Base-by-base conservation (phyloP, 2,113 vertebrate species). In the Myodes glareolus region DNA sequence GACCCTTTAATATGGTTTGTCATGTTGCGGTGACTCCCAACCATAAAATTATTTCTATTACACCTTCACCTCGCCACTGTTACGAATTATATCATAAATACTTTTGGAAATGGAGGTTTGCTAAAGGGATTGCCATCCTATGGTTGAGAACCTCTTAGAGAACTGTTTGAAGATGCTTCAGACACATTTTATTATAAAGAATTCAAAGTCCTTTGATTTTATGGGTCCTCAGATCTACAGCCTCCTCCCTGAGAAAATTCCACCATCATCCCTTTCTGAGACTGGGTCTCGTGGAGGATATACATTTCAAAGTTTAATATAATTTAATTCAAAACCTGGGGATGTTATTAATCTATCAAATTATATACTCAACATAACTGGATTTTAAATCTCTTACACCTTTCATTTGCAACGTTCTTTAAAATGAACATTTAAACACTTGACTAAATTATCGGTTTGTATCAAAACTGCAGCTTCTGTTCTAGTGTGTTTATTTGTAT, bases 241-340 rank as follows among this genome's bases (percentile, higher is more conserved):
- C 7, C 65, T 72, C 73, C 55, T 75, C 70, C 58, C 23, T 77
- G 50, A 95, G 19, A 89, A 13, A 2, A 7, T 33, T 58, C 61
- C 13, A 78, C 27, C 2, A 67, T 7, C 27, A 65, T 21, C 12
- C 17, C 3, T 65, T 92, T 95, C 36, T 77, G 31, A 84, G 17
- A 86, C 5, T 17, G 3, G 76, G 4, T 29, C n/a, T 92, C 10
- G 45, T 14, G 95, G 75, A 94, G 42, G 42, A 90, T 87, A 12
- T 94, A 82, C 63, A 86, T 89, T 87, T 94, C 76, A 80, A 96
- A 86, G 23, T 88, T 94, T 88, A 94, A 80, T 90, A 12, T 90
- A 58, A 86, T 1, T 95, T 45, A 14, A 42, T 72, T 95, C 84
- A 88, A 95, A 91, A 77, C 4, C 3, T 78, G 72, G 13, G 33